Percentiles rank a stretch among this genome's conserved stretches.
Conservation (phyloP, 1,140 invertebrate species). For the Halesus radiatus region DNA sequence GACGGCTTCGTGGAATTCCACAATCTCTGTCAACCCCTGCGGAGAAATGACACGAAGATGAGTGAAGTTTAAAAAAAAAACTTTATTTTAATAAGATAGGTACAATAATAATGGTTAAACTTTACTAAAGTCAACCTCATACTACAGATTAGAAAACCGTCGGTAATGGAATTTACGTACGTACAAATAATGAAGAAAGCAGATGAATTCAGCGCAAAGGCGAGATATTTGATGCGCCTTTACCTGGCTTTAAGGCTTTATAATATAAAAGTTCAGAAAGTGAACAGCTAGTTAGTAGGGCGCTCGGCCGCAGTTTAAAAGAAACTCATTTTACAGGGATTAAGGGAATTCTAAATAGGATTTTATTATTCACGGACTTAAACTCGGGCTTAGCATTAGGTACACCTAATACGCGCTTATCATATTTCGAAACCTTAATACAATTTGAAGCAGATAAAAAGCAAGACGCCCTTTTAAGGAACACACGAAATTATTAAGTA, state of each 20-base stretch:
- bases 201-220: background rate
- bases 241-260: background rate
- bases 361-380: constrained; percentile 21
- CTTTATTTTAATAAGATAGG: too few relatives aligned
- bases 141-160: too few relatives aligned
- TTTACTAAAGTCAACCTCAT: too few relatives aligned
- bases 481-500: background rate
- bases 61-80: too few relatives aligned
- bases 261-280: background rate
- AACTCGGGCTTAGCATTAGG: background rate
- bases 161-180: too few relatives aligned
- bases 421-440: constrained; percentile 9
- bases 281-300: constrained; percentile 11
- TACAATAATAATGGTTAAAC: too few relatives aligned
- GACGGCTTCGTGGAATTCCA: too few relatives aligned
- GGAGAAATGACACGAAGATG: too few relatives aligned
- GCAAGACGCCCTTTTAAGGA: background rate
- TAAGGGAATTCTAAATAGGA: constrained; percentile 17
- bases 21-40: too few relatives aligned
- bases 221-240: background rate
- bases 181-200: too few relatives aligned
- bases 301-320: background rate
- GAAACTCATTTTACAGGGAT: constrained; percentile 16
- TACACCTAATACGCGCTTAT: constrained; percentile 10
- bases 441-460: background rate